Conservation (phyloP, 2,888 invertebrate species). For the Macrophya annulata region DNA sequence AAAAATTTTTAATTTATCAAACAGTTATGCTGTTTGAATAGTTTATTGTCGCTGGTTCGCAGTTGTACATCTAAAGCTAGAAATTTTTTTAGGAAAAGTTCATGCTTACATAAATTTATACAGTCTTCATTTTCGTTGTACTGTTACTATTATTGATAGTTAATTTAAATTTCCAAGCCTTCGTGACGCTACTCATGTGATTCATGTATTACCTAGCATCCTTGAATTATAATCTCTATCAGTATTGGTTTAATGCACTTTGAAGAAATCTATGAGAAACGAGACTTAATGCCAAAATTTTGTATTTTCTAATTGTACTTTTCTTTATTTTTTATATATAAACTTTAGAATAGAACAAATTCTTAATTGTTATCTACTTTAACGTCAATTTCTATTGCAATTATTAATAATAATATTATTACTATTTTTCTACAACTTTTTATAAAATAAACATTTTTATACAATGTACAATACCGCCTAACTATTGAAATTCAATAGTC, state of each 20-base stretch:
- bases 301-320: slow-evolving; percentile 22
- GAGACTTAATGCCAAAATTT: slow-evolving; percentile 38
- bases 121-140: background rate
- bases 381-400: slow-evolving; percentile 2
- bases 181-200: background rate
- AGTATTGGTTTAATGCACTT: slow-evolving; percentile 17
- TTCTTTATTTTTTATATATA: background rate
- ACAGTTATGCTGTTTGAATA: background rate
- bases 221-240: background rate
- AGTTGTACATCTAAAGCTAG: background rate
- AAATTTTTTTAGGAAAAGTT: background rate
- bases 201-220: background rate
- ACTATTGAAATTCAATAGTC: background rate
- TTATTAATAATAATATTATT: slow-evolving; percentile 32
- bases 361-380: slow-evolving; percentile 26
- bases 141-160: slow-evolving; percentile 18
- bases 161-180: background rate
- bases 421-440: slow-evolving; percentile 47
- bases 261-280: slow-evolving; percentile 32
- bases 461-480: background rate
- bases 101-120: slow-evolving; percentile 13
- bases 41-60: background rate
- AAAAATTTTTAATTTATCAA: slow-evolving; percentile 12
- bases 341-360: background rate
- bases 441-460: slow-evolving; percentile 33